Evolutionary conservation across 2,888 invertebrate genomes (phyloP).

Genomic region (Neoascia interrupta): DNA sequence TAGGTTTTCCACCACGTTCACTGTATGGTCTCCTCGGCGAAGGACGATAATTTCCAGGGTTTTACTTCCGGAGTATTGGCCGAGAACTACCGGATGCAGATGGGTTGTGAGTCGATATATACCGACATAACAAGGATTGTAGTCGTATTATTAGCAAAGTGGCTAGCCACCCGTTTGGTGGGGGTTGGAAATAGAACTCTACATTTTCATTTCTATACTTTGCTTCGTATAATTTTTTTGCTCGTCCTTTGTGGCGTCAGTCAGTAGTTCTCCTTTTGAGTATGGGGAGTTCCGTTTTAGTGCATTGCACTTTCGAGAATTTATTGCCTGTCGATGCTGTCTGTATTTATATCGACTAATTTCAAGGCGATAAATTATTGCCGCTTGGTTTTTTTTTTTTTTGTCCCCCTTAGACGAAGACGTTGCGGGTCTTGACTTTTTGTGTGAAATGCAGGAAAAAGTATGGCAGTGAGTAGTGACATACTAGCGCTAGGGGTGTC

Average conservation of each 20-base stretch:
- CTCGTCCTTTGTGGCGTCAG: constrained; percentile 18
- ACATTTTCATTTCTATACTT: constrained; percentile 1
- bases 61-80: constrained; percentile 72
- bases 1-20: constrained; percentile 16
- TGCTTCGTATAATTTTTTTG: constrained; percentile 9
- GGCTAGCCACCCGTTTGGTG: constrained; percentile 27
- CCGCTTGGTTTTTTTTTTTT: constrained; percentile 52
- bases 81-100: constrained; percentile 53
- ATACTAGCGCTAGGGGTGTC: not conserved
- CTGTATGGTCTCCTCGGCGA: constrained; percentile 36
- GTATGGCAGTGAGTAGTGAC: no score
- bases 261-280: not conserved
- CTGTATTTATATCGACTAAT: constrained; percentile 67
- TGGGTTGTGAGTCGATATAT: not conserved
- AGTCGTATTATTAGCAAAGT: constrained; percentile 21
- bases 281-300: constrained; percentile 58
- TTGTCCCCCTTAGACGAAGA: constrained; percentile 32
- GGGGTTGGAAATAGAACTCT: no score
- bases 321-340: constrained; percentile 69
- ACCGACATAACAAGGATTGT: constrained; percentile 44
- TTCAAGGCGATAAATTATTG: constrained; percentile 65
- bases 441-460: not conserved
- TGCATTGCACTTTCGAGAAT: constrained; percentile 64
- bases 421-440: constrained; percentile 19
- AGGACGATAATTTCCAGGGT: constrained; percentile 70